phyloP scores from a whole-genome alignment of 2,113 vertebrate species.

The Phyllostomus discolor region DNA sequence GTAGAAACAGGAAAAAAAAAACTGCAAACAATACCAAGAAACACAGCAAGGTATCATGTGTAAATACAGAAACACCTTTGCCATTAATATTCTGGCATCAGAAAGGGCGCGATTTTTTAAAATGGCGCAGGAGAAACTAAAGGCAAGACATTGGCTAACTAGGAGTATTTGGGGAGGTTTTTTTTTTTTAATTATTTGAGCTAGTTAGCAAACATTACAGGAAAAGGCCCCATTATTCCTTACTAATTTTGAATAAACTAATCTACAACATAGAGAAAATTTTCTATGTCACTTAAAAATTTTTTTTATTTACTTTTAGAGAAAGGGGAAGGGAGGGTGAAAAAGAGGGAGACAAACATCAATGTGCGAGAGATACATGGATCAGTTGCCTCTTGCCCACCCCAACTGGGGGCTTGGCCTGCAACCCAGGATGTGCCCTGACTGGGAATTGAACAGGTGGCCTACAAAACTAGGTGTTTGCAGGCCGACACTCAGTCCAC shows the following conservation, averaged over 20 bases:
- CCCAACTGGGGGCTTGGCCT: no score
- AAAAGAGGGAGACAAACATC: no score
- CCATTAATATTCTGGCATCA: neutral
- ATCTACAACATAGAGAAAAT: neutral
- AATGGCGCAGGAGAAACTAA: neutral
- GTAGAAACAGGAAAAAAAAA: slow-evolving; percentile 23
- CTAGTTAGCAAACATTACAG: neutral
- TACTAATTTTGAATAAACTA: neutral
- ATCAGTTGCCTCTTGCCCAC: no score
- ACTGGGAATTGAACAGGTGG: no score
- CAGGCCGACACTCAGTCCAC: no score
- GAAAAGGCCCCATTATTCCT: neutral
- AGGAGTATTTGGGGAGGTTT: neutral
- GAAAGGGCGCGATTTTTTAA: slow-evolving; percentile 6
- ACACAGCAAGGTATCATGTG: neutral
- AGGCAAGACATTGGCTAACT: neutral
- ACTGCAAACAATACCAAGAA: neutral
- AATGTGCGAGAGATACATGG: no score
- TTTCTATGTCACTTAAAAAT: neutral
- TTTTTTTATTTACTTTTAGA: no score
- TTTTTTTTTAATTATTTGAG: neutral
- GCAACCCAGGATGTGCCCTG: no score
- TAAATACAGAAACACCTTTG: neutral
- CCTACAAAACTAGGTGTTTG: no score
- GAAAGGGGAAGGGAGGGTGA: no score